Evolutionary conservation across 1,140 invertebrate species (phyloP), one percentile per base, ranked within the genome.

Genomic region (Oreohelix idahoensis): DNA sequence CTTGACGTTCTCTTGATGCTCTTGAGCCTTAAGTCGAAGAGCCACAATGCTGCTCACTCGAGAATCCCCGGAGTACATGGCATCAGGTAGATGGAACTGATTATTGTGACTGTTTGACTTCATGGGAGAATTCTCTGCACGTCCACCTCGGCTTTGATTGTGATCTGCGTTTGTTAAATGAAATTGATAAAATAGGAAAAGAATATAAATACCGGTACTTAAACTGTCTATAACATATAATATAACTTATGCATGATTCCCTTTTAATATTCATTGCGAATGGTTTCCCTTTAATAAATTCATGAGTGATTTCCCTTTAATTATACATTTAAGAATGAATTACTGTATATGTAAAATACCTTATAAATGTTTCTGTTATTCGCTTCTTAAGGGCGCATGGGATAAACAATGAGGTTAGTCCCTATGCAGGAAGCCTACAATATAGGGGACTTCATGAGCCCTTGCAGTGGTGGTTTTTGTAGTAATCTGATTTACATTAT

Each of bases 1-100:
- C 29, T 77, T 75, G 58, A 69, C 63, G 20, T 51, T 42, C 42
- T 76, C 42, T 2, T 74, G 69, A 58, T 86, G 85, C 58, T 86
- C 85, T 26, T 84, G 77, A 13, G 85, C 85, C 45, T 86, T 86
- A 29, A 86, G 69, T 35, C 85, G 79, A 23, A 86, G 80, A n/a
- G 82, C 78, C 13, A 82, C 83, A 66, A 86, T 81, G 71, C 85
- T 86, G 79, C 70, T 73, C 0, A 74, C 79, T 26, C 85, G 63
- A 51, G 82, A 53, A 23, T 81, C 84, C 0, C 45, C 76, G 20
- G 39, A 23, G 58, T 63, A 79, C 58, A 79, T 79, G 35, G 29
- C 5, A 10, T 79, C 77, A 23, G 74, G 45, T 20, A 76, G 15
- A 17, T 76, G 74, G 42, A 76, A 76, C 32, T 76, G 42, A 26